Conservation (phyloP, 2,113 vertebrate genomes). For the Nycticorax nycticorax region DNA sequence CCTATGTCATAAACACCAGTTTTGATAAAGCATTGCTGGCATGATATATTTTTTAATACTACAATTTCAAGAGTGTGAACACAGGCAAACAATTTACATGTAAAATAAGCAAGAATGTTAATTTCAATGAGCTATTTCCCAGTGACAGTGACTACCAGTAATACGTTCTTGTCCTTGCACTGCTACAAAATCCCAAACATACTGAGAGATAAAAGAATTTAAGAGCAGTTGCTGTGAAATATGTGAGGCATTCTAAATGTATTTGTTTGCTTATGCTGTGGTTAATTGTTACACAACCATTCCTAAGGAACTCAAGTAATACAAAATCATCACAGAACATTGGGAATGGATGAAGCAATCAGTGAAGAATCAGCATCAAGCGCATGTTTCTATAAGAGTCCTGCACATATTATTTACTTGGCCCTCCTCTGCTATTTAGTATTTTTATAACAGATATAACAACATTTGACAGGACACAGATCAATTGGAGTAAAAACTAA, state of each 20-base stretch:
- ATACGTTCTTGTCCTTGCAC: not conserved
- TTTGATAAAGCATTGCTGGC: not conserved
- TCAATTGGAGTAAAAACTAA: not conserved
- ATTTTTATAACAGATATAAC: not conserved
- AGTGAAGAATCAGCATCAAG: not conserved
- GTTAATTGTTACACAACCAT: not conserved
- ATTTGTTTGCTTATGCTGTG: not conserved
- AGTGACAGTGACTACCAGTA: accelerated
- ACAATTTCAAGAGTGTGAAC: not conserved
- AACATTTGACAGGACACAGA: not conserved
- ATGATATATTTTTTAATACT: not conserved
- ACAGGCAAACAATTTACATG: not conserved
- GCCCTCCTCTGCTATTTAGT: not conserved
- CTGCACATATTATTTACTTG: not conserved
- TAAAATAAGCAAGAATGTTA: not conserved
- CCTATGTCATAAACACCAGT: not conserved
- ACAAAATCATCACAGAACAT: not conserved
- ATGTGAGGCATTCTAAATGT: not conserved
- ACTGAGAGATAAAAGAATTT: not conserved
- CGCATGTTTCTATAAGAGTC: not conserved
- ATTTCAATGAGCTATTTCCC: not conserved
- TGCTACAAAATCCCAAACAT: not conserved
- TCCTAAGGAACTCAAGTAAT: not conserved
- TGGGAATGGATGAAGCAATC: not conserved
- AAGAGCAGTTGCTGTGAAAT: not conserved